Percentiles rank a stretch among this genome's conserved stretches.
Conservation (phyloP, 1,140 invertebrate species). For the Ditylenchus dipsaci region DNA sequence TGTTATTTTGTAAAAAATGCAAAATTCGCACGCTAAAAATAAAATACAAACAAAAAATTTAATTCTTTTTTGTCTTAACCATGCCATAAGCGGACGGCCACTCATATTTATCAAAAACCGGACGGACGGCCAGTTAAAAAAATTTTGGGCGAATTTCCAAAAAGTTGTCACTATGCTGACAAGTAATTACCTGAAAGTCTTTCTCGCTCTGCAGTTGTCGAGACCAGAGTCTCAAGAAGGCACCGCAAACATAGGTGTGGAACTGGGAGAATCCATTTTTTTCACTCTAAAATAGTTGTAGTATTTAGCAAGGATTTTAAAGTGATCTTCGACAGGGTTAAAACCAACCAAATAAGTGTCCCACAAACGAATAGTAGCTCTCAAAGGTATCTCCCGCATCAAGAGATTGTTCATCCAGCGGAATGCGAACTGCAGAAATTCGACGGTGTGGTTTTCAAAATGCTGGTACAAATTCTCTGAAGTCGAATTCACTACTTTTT, state of each 20-base stretch:
- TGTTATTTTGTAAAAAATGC: too few species aligned
- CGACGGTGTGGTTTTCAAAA: conserved; percentile 83
- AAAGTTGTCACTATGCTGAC: too few species aligned
- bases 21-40: too few species aligned
- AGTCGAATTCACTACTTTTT: neutral
- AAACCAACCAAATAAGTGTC: conserved; percentile 86
- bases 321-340: too few species aligned
- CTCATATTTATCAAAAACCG: too few species aligned
- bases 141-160: too few species aligned
- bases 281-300: conserved; percentile 69
- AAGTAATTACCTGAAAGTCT: conserved; percentile 88
- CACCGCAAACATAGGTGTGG: conserved; percentile 96
- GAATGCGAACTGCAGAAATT: conserved; percentile 98
- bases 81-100: too few species aligned
- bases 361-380: conserved; percentile 96
- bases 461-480: conserved; percentile 63
- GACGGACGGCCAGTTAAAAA: too few species aligned
- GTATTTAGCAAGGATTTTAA: too few species aligned
- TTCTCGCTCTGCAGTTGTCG: conserved; percentile 78
- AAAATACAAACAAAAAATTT: too few species aligned
- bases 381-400: conserved; percentile 89
- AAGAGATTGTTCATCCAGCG: conserved; percentile 99
- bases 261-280: conserved; percentile 91
- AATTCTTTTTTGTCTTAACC: too few species aligned
- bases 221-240: conserved; percentile 92